Base-by-base conservation (phyloP, 2,797 vertebrate species). In the Centropyge bicolor region DNA sequence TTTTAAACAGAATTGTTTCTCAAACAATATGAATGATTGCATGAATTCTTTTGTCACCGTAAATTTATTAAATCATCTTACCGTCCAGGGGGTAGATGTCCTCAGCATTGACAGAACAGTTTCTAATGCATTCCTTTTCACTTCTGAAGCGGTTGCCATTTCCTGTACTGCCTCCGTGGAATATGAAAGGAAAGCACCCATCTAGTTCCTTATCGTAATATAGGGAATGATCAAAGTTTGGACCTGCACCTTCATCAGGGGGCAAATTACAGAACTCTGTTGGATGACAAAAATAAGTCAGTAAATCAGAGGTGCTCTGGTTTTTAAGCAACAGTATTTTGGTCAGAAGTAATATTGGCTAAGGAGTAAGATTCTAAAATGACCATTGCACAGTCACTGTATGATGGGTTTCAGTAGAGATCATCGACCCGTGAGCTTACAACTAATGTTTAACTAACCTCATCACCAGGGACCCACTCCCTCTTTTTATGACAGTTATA, bases 401-500 rank as follows among this genome's bases (percentile, higher is more conserved):
- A 48, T 56, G 2, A 62, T 55, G 56, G 45, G 56, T 54, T 85
- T 66, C 60, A 68, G 20, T 55, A 31, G n/a, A 77, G 73, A 35
- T 51, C 70, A 65, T 60, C 19, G 82, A 52, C 63, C 31, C 57
- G 51, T 55, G 24, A 70, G 64, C 54, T 36, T 48, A 61, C 49
- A 61, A 76, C 24, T 92, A 95, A 95, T 95, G 69, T 89, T 93
- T 95, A 94, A 94, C 94, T 86, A 83, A 38, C 71, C 35, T 78
- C 83, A 45, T 82, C 80, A 82, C 41, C 63, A 78, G 70, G 82
- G 56, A 77, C 62, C 91, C 80, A 93, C 93, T 87, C 95, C 95
- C 89, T 93, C 35, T 84, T 91, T 96, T 95, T 95, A 95, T 90
- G 76, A 71, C 36, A 20, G 86, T 84, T 85, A 85, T 95, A 94